Conservation (phyloP, 2,888 invertebrate genomes). For the Brachyptera risi region DNA sequence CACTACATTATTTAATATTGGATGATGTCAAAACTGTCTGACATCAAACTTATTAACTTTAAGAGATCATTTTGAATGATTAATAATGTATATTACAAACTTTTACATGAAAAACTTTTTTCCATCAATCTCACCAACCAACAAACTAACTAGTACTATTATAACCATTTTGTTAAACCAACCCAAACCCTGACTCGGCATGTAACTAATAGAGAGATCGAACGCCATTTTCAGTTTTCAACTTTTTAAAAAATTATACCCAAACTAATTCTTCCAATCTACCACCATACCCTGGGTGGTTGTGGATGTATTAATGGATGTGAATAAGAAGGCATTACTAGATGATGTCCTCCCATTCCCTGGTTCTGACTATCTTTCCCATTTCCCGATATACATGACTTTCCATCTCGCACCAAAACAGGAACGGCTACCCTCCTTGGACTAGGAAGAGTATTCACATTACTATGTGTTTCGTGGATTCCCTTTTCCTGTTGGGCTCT, state of each 20-base stretch:
- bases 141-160: no score
- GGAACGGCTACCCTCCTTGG: slow-evolving; percentile 92
- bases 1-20: background rate
- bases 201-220: no score
- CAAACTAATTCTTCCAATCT: no score
- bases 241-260: no score
- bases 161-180: no score
- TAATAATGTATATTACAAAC: no score
- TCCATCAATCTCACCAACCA: no score
- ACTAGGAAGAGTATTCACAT: slow-evolving; percentile 18
- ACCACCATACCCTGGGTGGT: slow-evolving; percentile 45
- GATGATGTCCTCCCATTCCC: slow-evolving; percentile 30
- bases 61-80: background rate
- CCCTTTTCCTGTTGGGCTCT: slow-evolving; percentile 94
- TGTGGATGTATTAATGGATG: slow-evolving; percentile 48
- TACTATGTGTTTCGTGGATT: slow-evolving; percentile 56
- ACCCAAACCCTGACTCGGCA: no score
- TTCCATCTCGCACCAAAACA: slow-evolving; percentile 89
- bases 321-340: slow-evolving; percentile 40
- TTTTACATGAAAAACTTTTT: no score
- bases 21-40: background rate
- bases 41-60: background rate
- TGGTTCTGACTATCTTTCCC: slow-evolving; percentile 22
- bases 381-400: slow-evolving; percentile 66
- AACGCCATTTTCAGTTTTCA: no score